Base-by-base conservation (phyloP, 2,888 invertebrate genomes). In the Aelia acuminata region DNA sequence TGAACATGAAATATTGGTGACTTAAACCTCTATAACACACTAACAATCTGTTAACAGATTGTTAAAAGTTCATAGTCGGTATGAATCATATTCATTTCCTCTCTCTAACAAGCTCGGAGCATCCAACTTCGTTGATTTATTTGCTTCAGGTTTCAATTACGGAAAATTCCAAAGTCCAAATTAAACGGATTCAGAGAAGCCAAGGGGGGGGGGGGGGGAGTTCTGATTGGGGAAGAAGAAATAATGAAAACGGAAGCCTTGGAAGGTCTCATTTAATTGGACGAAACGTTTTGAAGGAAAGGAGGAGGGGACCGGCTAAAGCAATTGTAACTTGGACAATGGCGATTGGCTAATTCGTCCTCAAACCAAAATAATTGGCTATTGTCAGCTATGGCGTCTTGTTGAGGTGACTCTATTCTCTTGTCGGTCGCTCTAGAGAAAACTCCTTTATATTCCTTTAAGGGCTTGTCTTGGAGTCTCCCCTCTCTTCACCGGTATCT, bases 201-300 rank as follows among this genome's bases (percentile, higher is more conserved):
- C n/a, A n/a, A n/a, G n/a, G n/a, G n/a, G n/a, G 31, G 5, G 15
- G 11, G 18, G 4, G 63, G 63, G 26, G 31, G 31, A 63, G 63
- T 63, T 31, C 26, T 26, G 1, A 26, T 11, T 31, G 0, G 31
- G 20, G 31, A 63, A 63, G 63, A 63, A 63, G 63, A 31, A 63
- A 63, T 63, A 63, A 63, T 70, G 63, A 70, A 70, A n/a, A 70
- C 63, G 18, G 63, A 70, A 70, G 63, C 31, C 63, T 70, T 18
- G 4, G 1, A 26, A 70, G 20, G 63, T 35, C 63, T 35, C 13
- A 4, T 70, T 70, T 70, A 70, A 70, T 70, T 70, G 63, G 63
- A 70, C 20, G 63, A 70, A 70, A 26, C 63, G 63, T 31, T 70
- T 70, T 31, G 63, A 70, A 70, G 63, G 18, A 35, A 35, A 22